Base-by-base conservation (phyloP, 2,113 vertebrate species). In the Odontesthes bonariensis region DNA sequence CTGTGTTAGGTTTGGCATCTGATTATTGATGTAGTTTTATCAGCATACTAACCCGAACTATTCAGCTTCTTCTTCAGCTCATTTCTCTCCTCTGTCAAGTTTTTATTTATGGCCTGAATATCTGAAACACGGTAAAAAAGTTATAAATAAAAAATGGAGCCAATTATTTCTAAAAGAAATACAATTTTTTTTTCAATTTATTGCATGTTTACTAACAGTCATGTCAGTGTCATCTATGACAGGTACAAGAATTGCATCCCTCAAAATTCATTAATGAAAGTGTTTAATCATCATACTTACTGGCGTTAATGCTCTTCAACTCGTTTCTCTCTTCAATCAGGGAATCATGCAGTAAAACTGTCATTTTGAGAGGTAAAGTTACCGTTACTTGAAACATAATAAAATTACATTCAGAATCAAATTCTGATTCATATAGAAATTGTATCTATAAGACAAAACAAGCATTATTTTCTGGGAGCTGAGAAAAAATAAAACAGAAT, bases 321-420 rank as follows among this genome's bases (percentile, higher is more conserved):
- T 67, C 3, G 14, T 67, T 49, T 27, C 20, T 67, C 13, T 67
- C 51, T 38, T 38, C 49, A 40, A 20, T 54, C n/a, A 63, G 44
- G 16, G 44, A 11, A n/a, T 31, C 12, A 27, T 32, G 8, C 16
- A 47, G 23, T n/a, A 14, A 63, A n/a, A 1, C 60, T 63, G 23
- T 12, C 8, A 47, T 23, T 22, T 22, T 60, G 38, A 23, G 38
- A 13, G 12, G 12, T 23, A 22, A 60, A 4, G 38, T 60, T 44
- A 42, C 6, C 4, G 13, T 16, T 40, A 23, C 19, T 14, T 27
- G 27, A 1, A 1, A 27, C 27, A 27, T 2, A 27, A 27, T 27
- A 27, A 27, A 27, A 27, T 27, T 2, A 27, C 27, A 27, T 27
- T 27, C 27, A 27, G 27, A 27, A 27, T 27, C 27, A 27, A 27